Evolutionary conservation across 2,113 vertebrate genomes (phyloP), one percentile per base, ranked within the genome.

Genomic region (Menidia beryllina): DNA sequence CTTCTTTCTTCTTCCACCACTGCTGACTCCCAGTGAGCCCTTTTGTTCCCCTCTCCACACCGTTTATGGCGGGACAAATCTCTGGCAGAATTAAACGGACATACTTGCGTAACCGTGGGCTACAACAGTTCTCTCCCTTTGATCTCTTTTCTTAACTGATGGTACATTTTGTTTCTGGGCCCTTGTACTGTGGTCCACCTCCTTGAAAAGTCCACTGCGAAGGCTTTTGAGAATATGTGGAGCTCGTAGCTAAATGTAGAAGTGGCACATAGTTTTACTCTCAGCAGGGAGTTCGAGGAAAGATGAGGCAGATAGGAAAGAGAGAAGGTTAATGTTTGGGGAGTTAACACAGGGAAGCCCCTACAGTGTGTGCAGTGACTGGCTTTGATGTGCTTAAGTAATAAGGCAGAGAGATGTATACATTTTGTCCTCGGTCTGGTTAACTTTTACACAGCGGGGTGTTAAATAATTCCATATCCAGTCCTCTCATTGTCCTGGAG

Each of bases 11-110:
- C 55, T 59, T 66, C 69, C 62, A 67, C 62, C 68, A 10, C 70
- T 14, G 63, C 88, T 74, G 78, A 80, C 84, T 87, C 77, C 77
- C 64, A 36, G 62, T 14, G 2, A 48, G 60, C 70, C 53, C 81
- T 76, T 89, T 89, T 86, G 83, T 88, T 87, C 83, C 45, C 54
- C 25, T 48, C 60, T 74, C 64, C 49, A 64, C 72, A 19, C 53
- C 61, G 39, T 91, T 91, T 88, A 87, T 84, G 41, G 59, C 74
- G n/a, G 75, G 80, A 86, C 55, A 43, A 78, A 75, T 73, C 84
- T 61, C 61, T 61, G 56, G 71, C 84, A 83, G 85, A 86, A 86
- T 86, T 82, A 84, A 84, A 47, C 69, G 73, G 84, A 65, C 83
- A 73, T 79, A 69, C 71, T 62, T 52, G 76, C 52, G 62, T 91